Percentiles rank a stretch among this genome's conserved stretches.
Evolutionary conservation across 2,797 vertebrate species (phyloP).

Genomic region (Naso thynnoides): DNA sequence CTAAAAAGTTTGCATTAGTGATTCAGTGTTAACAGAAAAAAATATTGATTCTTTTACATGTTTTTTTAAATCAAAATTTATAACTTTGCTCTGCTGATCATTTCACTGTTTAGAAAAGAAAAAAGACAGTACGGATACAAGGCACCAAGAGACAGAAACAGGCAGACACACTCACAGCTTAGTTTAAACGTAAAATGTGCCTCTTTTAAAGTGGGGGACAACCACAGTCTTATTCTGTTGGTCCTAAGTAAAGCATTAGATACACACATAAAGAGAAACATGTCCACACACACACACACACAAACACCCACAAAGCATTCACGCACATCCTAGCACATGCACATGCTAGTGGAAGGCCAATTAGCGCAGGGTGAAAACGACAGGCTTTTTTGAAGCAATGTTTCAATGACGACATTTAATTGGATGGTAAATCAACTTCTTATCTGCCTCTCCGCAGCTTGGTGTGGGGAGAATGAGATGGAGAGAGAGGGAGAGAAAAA

Average conservation of each 20-base stretch:
- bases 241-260: constrained; percentile 24
- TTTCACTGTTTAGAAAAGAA: constrained; percentile 77
- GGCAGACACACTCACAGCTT: constrained; percentile 43
- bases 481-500: constrained; percentile 30
- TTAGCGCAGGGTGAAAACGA: constrained; percentile 88
- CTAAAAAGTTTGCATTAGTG: neutral
- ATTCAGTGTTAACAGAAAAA: constrained; percentile 3
- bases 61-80: constrained; percentile 79
- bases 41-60: constrained; percentile 4
- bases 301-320: constrained; percentile 19
- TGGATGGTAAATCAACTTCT: constrained; percentile 99
- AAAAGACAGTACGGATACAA: neutral
- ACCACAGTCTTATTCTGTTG: constrained; percentile 30
- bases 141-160: constrained; percentile 6
- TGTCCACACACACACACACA: constrained; percentile 22
- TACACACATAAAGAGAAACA: constrained; percentile 25
- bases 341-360: constrained; percentile 67
- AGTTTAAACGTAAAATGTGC: constrained; percentile 54
- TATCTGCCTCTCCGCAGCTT: constrained; percentile 97
- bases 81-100: constrained; percentile 84
- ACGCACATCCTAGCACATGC: constrained; percentile 24
- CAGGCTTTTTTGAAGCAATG: constrained; percentile 99
- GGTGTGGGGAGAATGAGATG: constrained; percentile 56
- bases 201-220: constrained; percentile 28
- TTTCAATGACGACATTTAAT: constrained; percentile 99